Evolutionary conservation across 1,140 invertebrate genomes (phyloP), one percentile per base, ranked within the genome.

Genomic region (Drosophila ficusphila): DNA sequence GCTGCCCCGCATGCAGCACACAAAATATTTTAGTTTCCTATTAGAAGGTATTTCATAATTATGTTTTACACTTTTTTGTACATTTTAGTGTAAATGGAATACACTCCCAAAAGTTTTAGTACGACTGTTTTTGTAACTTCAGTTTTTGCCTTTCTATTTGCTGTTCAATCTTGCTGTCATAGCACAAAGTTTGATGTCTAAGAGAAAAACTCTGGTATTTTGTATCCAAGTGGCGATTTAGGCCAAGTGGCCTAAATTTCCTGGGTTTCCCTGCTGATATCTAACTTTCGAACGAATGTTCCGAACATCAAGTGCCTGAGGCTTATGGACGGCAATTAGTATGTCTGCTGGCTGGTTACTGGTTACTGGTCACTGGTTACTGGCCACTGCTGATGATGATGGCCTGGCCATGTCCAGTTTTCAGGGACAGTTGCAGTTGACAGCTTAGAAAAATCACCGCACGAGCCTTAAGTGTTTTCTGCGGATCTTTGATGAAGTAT

Each of bases 371-470:
- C n/a, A 25, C 19, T 57, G 29, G 14, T 18, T 33, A 18, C 31
- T 47, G 27, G 2, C 29, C n/a, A 19, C 36, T 64, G 61, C 3
- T 57, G 54, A 12, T 62, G 47, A 44, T 69, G 38, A 16, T 67
- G 44, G 27, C 62, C 65, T 41, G 62, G 72, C 64, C 77, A 76
- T 81, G 78, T 52, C 67, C 54, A 60, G 41, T 70, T 67, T 1
- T 33, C 58, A 53, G 72, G 76, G 53, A 34, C 61, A 73, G 78
- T 67, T 86, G 81, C 82, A 74, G 64, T 58, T 86, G 81, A 86
- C 82, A 86, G 82, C 68, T 86, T 88, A 86, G 81, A 86, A 86
- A 86, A 86, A 86, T 86, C 82, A 88, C 69, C 82, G 58, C 62
- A 41, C 34, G 53, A 64, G 44, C 62, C 27, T 42, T 14, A 68